phyloP scores from a whole-genome alignment of 2,888 invertebrate species.

The Cantharis rufa region DNA sequence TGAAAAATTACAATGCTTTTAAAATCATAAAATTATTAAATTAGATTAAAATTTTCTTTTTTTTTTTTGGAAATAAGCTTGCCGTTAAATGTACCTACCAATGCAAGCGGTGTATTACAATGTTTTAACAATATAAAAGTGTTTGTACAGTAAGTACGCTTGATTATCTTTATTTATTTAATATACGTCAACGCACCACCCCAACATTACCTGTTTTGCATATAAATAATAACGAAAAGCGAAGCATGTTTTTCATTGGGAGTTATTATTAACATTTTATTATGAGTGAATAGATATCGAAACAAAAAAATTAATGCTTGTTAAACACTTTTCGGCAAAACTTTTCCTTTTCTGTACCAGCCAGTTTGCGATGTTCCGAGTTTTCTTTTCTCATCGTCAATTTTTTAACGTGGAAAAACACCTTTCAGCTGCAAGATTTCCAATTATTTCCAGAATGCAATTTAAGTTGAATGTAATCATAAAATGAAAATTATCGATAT shows the following conservation, averaged over 20 bases:
- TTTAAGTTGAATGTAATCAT: neutral
- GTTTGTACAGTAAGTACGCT: neutral
- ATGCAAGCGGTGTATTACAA: neutral
- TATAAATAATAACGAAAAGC: neutral
- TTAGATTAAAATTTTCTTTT: neutral
- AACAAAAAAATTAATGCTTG: neutral
- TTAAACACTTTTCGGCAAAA: neutral
- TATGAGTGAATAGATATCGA: too few species aligned
- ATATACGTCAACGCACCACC: neutral
- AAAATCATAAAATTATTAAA: neutral
- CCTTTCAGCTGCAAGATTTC: neutral
- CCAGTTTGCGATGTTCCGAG: neutral
- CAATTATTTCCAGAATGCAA: neutral
- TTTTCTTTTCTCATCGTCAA: neutral
- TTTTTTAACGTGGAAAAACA: neutral
- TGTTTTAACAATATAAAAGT: neutral
- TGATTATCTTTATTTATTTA: neutral
- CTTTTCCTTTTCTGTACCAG: neutral
- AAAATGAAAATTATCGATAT: slow-evolving; percentile 12
- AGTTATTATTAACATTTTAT: neutral
- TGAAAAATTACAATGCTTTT: too few species aligned
- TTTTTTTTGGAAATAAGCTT: neutral
- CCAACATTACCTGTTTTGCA: neutral
- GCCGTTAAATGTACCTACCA: neutral
- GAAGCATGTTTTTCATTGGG: neutral